Base-by-base conservation (phyloP, 2,888 invertebrate species). In the Xestobium rufovillosum region DNA sequence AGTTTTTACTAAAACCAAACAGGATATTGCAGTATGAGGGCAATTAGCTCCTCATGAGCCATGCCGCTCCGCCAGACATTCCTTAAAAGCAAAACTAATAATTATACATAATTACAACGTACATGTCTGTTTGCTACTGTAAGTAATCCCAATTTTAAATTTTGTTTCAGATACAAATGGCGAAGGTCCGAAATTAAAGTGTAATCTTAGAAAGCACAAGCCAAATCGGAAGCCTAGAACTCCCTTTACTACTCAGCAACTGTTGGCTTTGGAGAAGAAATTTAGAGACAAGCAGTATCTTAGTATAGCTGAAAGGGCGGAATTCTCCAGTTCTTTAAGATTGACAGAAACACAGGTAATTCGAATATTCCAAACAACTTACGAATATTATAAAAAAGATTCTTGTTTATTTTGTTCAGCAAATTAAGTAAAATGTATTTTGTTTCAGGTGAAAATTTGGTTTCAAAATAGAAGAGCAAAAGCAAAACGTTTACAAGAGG, bases 201-300 rank as follows among this genome's bases (percentile, higher is more conserved):
- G 89, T 68, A 84, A 88, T 65, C 75, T 97, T 47, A 73, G 96
- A 52, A 96, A 96, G 62, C 97, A 97, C 74, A 98, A 97, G 63
- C 92, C 94, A 14, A 97, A 97, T 70, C 76, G 97, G 50, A 98
- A 97, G 65, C 97, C 96, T 0, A 76, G 97, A 36, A 98, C 97
- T 1, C 96, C 97, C 0, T 97, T 97, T 71, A 96, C 95, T n/a
- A 92, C 96, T 2, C 91, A 95, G 61, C 97, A 97, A 61, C 74
- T 97, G 33, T 69, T 94, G 43, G 86, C 94, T 2, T 70, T 97
- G 48, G 97, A 97, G 69, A 85, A 89, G 70, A 97, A 97, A 71
- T 97, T 97, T 69, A 78, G 90, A 19, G 88, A 92, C 67, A 94
- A 95, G 61, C 96, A 96, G 69, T 97, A 97, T 69, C 75, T 97